These are phyloP conservation scores for Coccyzus lansbergi DNA, from an alignment of 2,797 vertebrate species.

Conservation along the genomic window DNA sequence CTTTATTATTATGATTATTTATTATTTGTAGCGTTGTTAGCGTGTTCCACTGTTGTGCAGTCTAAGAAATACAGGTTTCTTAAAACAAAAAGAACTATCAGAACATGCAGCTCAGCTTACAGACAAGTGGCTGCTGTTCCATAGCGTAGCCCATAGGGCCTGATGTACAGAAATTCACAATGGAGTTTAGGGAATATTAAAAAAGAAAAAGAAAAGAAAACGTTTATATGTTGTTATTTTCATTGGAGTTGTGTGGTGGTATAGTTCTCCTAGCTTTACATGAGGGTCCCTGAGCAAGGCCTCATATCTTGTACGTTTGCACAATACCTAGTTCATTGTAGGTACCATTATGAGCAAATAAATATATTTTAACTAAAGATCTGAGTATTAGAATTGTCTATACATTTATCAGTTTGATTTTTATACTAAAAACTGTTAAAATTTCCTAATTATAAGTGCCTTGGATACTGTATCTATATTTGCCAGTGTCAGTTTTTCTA, in stretches of 20 bases:
- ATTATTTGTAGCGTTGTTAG: neutral
- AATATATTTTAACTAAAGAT: neutral
- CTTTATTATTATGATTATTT: neutral
- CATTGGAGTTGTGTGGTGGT: neutral
- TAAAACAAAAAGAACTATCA: neutral
- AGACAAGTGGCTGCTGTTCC: neutral
- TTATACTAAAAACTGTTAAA: neutral
- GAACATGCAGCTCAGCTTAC: neutral
- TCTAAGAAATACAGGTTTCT: neutral
- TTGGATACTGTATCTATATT: neutral
- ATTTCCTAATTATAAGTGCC: neutral
- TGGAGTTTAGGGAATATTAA: neutral
- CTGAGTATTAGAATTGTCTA: neutral
- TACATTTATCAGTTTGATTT: neutral
- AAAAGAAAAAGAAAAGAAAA: rapidly evolving
- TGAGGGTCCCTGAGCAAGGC: neutral
- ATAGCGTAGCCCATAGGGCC: neutral
- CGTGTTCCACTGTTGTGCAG: neutral
- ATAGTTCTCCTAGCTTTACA: neutral
- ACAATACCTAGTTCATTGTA: neutral
- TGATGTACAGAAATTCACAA: neutral
- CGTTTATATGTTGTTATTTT: neutral
- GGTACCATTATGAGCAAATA: neutral
- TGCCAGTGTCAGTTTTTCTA: neutral
- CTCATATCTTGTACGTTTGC: neutral